Evolutionary conservation across 1,140 invertebrate genomes (phyloP).

Genomic region (Ptiloglossa arizonensis): DNA sequence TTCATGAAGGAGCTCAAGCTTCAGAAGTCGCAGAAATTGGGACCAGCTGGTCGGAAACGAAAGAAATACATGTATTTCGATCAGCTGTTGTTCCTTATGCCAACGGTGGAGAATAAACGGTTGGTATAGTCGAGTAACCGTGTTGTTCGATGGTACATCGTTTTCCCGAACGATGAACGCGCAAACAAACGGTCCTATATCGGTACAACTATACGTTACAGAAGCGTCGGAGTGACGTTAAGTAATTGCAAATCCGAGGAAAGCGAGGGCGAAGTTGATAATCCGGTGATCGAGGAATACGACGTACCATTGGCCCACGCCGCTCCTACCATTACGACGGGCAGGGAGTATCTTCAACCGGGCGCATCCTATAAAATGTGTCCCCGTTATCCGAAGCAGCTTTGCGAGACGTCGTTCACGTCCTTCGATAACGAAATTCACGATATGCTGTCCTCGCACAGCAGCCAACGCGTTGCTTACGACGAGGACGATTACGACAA

Average conservation of each 20-base stretch:
- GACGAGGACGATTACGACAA: conserved; percentile 79
- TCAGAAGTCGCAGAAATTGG: conserved; percentile 61
- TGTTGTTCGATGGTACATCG: background rate
- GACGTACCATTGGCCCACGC: conserved; percentile 66
- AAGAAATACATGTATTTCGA: conserved; percentile 76
- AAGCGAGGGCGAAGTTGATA: conserved; percentile 70
- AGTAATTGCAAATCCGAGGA: conserved; percentile 66
- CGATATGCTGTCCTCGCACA: conserved; percentile 72
- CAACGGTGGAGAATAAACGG: conserved; percentile 74
- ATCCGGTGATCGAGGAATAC: conserved; percentile 74
- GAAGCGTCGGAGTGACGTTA: conserved; percentile 8
- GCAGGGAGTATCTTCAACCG: conserved; percentile 63
- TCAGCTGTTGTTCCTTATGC: conserved; percentile 74
- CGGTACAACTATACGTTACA: conserved; percentile 11
- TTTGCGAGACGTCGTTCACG: conserved; percentile 73
- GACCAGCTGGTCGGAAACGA: conserved; percentile 65
- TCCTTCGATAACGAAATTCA: conserved; percentile 75
- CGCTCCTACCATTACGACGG: conserved; percentile 55
- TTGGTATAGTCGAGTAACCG: conserved; percentile 43
- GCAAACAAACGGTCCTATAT: background rate
- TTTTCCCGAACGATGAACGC: background rate
- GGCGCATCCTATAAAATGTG: conserved; percentile 63
- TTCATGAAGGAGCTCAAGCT: conserved; percentile 78
- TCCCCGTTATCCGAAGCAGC: conserved; percentile 68
- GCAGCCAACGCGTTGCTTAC: conserved; percentile 62